Evolutionary conservation across 2,888 invertebrate genomes (phyloP).

Genomic region (Oscheius myriophilus): DNA sequence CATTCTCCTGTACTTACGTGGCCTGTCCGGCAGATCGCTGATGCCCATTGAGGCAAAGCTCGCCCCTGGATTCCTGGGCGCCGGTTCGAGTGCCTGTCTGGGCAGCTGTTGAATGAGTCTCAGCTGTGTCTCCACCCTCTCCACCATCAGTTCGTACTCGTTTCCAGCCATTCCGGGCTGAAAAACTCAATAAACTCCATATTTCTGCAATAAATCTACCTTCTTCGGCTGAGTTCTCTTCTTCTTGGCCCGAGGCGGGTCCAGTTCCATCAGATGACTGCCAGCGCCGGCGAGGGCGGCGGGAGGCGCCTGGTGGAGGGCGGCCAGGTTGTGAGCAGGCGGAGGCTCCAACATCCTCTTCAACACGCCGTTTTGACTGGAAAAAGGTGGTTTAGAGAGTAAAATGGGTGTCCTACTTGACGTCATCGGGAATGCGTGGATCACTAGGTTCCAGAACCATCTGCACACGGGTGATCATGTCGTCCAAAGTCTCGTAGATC

Average conservation of each 20-base stretch:
- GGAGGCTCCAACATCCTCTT: conserved; percentile 28
- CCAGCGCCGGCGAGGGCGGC: background rate
- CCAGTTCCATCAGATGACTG: conserved; percentile 30
- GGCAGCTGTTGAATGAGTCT: conserved; percentile 42
- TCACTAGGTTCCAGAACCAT: background rate
- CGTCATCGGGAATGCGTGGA: background rate
- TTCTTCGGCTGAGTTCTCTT: conserved; percentile 60
- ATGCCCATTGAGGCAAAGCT: conserved; percentile 43
- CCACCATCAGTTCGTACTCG: conserved; percentile 48
- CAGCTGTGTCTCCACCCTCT: conserved; percentile 50
- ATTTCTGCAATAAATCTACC: conserved; percentile 10
- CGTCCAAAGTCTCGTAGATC: conserved; percentile 51
- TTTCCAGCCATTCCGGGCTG: conserved; percentile 32
- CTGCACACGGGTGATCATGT: conserved; percentile 37
- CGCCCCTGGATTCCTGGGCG: conserved; percentile 36
- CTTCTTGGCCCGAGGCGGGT: conserved; percentile 60
- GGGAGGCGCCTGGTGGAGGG: conserved; percentile 18
- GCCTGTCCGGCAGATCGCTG: conserved; percentile 40
- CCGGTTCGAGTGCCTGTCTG: conserved; percentile 44
- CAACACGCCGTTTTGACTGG: conserved; percentile 24
- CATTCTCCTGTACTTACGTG: conserved; percentile 9
- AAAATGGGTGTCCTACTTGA: background rate
- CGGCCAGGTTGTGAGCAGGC: conserved; percentile 14
- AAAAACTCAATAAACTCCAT: background rate
- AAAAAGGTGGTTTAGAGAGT: background rate